A percentile compares a stretch with the other conserved stretches of the same genome.
phyloP scores from a whole-genome alignment of 1,140 invertebrate species.

The Lepidotrigona ventralis region DNA sequence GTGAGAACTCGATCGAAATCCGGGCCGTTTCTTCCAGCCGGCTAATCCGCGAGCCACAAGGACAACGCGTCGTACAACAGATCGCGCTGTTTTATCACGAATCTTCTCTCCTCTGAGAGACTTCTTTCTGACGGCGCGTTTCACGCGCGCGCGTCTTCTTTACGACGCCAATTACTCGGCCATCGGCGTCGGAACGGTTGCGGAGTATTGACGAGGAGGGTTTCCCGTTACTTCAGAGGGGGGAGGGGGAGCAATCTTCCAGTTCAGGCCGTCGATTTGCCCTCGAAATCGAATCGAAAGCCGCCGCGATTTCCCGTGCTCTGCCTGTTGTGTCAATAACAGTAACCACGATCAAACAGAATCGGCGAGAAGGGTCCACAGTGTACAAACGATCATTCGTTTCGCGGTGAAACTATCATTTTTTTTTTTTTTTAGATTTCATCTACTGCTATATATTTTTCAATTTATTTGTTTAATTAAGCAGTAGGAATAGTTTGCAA shows the following conservation, averaged over 20 bases:
- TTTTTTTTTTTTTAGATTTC: neutral
- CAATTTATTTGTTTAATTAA: too few relatives aligned
- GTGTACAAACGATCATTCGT: slow-evolving; percentile 12
- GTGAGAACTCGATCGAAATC: slow-evolving; percentile 49
- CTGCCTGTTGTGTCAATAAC: slow-evolving; percentile 37
- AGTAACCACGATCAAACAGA: slow-evolving; percentile 23
- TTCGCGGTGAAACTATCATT: too few relatives aligned
- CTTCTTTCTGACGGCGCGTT: slow-evolving; percentile 41
- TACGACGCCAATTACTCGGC: slow-evolving; percentile 60
- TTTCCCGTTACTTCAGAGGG: slow-evolving; percentile 56
- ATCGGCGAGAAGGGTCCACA: slow-evolving; percentile 1
- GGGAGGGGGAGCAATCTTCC: slow-evolving; percentile 44
- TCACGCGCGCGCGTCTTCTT: slow-evolving; percentile 49
- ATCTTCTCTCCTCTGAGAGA: neutral
- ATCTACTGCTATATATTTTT: too few relatives aligned
- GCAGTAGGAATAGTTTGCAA: too few relatives aligned
- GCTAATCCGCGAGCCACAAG: slow-evolving; percentile 18
- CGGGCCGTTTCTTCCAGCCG: slow-evolving; percentile 31
- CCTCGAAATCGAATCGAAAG: slow-evolving; percentile 59
- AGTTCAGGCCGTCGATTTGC: slow-evolving; percentile 57
- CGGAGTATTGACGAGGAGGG: slow-evolving; percentile 54
- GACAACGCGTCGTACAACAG: neutral
- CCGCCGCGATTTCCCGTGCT: slow-evolving; percentile 12
- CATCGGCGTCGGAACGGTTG: slow-evolving; percentile 50
- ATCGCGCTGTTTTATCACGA: slow-evolving; percentile 30